Base-by-base conservation (phyloP, 2,888 invertebrate genomes). In the Ceriagrion tenellum region DNA sequence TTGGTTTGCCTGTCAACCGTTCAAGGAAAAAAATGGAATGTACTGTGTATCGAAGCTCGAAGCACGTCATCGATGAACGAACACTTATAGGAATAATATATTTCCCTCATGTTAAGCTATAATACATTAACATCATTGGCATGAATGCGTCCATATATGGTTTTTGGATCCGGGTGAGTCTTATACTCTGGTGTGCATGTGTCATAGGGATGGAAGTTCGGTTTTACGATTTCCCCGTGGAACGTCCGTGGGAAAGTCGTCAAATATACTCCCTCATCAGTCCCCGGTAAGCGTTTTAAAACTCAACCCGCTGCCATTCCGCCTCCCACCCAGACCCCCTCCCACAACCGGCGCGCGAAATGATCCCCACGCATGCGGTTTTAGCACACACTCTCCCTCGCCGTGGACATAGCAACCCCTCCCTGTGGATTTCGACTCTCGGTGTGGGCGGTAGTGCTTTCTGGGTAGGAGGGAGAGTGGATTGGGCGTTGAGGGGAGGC, bases 181-280 rank as follows among this genome's bases (percentile, higher is more conserved):
- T 59, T 59, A 59, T 59, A 12, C 59, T 20, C 59, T 3, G 13
- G 12, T 20, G 16, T 20, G 69, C 69, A 12, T 26, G 10, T 69
- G 26, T 26, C 26, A 8, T 20, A 69, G 30, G 30, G 81, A 18
- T 3, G 81, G 30, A 35, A 4, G 30, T 35, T 81, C 81, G 30
- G 81, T 35, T 30, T 81, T 13, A 35, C 81, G 35, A 18, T 6
- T 16, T 35, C 35, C 81, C 35, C 81, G 81, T 16, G 18, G 81
- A 81, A 35, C 81, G 16, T 35, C 26, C 81, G 26, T 35, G 81
- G 81, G 35, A 81, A 81, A 81, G 35, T 81, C 81, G 81, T 81
- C 81, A 81, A 81, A 81, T 81, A 81, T 81, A 81, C 81, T 81
- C 81, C 81, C 81, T 81, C 81, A 81, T 81, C 81, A 81, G 81